phyloP scores from a whole-genome alignment of 1,140 invertebrate species.

The Drosophila sulfurigaster region DNA sequence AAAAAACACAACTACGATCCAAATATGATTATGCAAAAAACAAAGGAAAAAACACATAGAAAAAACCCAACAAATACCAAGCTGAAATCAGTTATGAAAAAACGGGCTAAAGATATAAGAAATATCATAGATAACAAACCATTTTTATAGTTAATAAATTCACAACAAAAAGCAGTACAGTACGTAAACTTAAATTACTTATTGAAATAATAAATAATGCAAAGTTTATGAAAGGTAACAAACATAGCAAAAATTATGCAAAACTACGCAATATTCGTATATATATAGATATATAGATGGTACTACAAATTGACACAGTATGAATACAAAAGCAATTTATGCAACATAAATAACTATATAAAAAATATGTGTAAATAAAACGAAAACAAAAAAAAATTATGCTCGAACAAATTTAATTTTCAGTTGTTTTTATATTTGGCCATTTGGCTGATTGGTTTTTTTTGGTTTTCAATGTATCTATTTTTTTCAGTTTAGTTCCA shows the following conservation, averaged over 20 bases:
- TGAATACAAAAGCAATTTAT: conserved; percentile 70
- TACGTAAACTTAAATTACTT: conserved; percentile 55
- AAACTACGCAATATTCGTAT: conserved; percentile 61
- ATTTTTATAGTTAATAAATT: conserved; percentile 73
- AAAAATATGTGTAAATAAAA: conserved; percentile 73
- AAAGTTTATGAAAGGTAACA: conserved; percentile 27
- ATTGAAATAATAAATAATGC: conserved; percentile 60
- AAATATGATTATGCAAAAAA: conserved; percentile 29
- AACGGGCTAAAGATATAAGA: conserved; percentile 18
- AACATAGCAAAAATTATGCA: conserved; percentile 63
- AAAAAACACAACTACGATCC: conserved; percentile 17
- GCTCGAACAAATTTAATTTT: conserved; percentile 59
- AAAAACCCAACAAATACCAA: conserved; percentile 30
- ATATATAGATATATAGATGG: conserved; percentile 34
- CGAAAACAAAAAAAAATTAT: conserved; percentile 50
- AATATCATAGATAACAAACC: conserved; percentile 37
- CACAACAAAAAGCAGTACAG: conserved; percentile 30
- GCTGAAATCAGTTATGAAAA: conserved; percentile 20
- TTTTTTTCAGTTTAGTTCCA: conserved; percentile 26
- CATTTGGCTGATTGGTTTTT: conserved; percentile 39
- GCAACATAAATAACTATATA: conserved; percentile 54
- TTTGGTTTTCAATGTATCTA: conserved; percentile 18
- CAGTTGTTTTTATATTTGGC: conserved; percentile 48
- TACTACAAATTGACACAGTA: conserved; percentile 68
- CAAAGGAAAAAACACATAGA: conserved; percentile 26